phyloP scores from a whole-genome alignment of 2,113 vertebrate genomes.

The Clarias macrocephalus region DNA sequence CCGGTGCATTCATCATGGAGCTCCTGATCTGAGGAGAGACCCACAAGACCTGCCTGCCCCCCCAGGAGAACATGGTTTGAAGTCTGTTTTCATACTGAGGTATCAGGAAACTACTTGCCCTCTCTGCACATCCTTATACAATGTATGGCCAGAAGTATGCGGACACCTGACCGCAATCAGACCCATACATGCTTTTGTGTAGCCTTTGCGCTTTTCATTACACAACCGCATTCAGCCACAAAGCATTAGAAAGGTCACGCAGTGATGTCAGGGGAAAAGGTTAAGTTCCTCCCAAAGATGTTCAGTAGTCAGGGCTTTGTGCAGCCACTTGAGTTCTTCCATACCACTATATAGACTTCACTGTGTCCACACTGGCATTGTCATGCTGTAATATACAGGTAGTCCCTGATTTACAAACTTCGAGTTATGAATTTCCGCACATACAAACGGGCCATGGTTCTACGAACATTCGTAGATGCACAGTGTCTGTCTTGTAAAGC shows the following conservation, averaged over 20 bases:
- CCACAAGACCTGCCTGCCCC: conserved; percentile 7
- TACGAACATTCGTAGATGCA: too few species aligned
- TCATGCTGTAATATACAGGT: not conserved
- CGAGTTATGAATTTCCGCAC: too few species aligned
- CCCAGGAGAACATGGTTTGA: conserved; percentile 8
- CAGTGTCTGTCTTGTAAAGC: too few species aligned
- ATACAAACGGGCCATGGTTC: too few species aligned
- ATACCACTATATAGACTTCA: not conserved
- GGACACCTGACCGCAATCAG: not conserved
- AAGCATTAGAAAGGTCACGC: not conserved
- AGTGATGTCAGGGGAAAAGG: not conserved
- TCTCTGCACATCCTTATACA: not conserved
- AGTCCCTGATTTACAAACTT: too few species aligned
- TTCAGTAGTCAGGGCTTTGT: not conserved
- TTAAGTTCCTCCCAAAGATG: not conserved
- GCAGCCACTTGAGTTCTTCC: not conserved
- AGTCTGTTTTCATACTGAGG: conserved; percentile 7
- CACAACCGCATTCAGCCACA: not conserved
- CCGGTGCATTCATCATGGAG: conserved; percentile 50
- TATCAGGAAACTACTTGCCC: not conserved
- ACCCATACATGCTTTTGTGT: not conserved
- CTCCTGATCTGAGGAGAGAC: conserved; percentile 41
- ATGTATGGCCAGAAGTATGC: not conserved
- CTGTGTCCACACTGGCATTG: not conserved
- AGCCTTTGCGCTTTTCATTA: not conserved